Base-by-base conservation (phyloP, 2,797 vertebrate species). In the Philypnodon macrostomus region DNA sequence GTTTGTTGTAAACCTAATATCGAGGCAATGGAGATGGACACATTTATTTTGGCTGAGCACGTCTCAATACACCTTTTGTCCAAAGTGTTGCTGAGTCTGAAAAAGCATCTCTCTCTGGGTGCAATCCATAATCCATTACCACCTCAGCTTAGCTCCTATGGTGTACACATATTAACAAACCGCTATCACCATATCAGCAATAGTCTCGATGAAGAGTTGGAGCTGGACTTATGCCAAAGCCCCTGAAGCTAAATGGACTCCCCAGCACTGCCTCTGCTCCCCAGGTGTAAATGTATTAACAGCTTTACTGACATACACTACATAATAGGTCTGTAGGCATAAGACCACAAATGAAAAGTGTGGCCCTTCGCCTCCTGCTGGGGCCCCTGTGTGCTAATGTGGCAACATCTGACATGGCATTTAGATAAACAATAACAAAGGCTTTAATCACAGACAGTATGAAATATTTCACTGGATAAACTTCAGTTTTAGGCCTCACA, bases 211-310 rank as follows among this genome's bases (percentile, higher is more conserved):
- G 49, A 56, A 42, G 58, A 70, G 31, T 59, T 81, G 53, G 63
- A 51, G 55, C 42, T 79, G 77, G 82, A 81, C 49, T 49, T 7
- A 69, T 58, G 66, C 75, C 85, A 81, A 72, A 69, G 53, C 55
- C 71, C 56, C 55, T 41, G 53, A n/a, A 76, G 77, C 67, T 84
- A 79, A 84, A 74, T 71, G 61, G 71, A 80, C 75, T 79, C 48
- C 62, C 58, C 56, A 63, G 60, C 53, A 56, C 52, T 4, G 12
- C 39, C 57, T 52, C 45, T 63, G 55, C 61, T 82, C 77, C 70
- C 64, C 52, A 44, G 50, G 77, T 56, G 67, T 69, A 67, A 76
- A 77, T 68, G 66, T 63, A 85, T 81, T 79, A 79, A 73, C 75
- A 78, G 56, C 62, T 62, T 64, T 46, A 36, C 65, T 73, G 77